Evolutionary conservation across 2,797 vertebrate genomes (phyloP), one percentile per base, ranked within the genome.

Genomic region (Danio jaintianensis): DNA sequence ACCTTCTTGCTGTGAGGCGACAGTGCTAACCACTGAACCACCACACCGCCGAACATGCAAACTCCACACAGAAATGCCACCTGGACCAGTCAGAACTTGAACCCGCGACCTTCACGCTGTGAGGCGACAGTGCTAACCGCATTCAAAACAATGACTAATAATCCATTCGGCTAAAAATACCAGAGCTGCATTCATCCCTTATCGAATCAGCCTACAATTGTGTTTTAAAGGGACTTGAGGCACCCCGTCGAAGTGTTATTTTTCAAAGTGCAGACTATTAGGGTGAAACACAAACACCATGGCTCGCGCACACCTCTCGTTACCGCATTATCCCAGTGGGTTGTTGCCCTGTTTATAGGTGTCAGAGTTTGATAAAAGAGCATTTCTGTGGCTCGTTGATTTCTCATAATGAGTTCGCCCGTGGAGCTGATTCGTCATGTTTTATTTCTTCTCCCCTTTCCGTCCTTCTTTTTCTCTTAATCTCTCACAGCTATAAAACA

Each of bases 321-420:
- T 78, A 78, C 53, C 59, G 55, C 76, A 78, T 69, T 69, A 78
- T 61, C 66, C n/a, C 76, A 78, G 66, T 59, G 66, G 55, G 76
- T 69, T 78, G 22, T 48, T 69, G 66, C 69, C 45, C 43, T 58
- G n/a, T 42, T 48, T 15, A 59, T 48, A 48, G 40, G 13, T 7
- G 2, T 77, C 20, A 56, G 42, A 78, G 38, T 78, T 67, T 68
- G 38, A 66, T 56, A 45, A 36, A 76, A 22, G 8, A 66, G 13
- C 38, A 53, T 68, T 67, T 67, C 15, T 58, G 75, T 15, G 75
- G 53, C 53, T 48, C 10, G 42, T 69, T 69, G 66, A 69, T 61
- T 78, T 78, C 66, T 78, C 55, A 42, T 50, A 52, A 59, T 59
- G 45, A 50, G 55, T 78, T 48, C 55, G 50, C n/a, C 42, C 42